A percentile compares a stretch with the other conserved stretches of the same genome.
Evolutionary conservation across 2,113 vertebrate species (phyloP).

Genomic region (Ahaetulla prasina): DNA sequence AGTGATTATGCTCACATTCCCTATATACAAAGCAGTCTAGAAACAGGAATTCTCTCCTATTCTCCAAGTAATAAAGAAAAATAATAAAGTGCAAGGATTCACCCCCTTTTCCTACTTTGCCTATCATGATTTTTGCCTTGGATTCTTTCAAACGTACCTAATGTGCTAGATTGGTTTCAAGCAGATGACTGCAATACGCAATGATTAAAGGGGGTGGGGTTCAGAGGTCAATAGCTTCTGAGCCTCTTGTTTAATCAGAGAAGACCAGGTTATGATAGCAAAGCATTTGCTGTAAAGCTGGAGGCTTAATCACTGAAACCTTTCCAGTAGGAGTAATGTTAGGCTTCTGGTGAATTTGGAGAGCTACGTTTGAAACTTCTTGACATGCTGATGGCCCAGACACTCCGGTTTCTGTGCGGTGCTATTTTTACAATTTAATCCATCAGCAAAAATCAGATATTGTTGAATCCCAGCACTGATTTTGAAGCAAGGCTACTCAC

Average conservation of each 20-base stretch:
- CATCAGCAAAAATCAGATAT: not conserved
- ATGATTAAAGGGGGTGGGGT: not conserved
- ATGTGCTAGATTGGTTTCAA: not conserved
- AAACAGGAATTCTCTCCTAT: constrained; percentile 38
- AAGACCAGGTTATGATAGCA: not conserved
- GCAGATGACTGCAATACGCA: not conserved
- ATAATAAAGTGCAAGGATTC: constrained; percentile 2
- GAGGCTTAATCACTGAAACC: not conserved
- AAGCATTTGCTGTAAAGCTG: not conserved
- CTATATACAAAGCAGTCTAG: constrained; percentile 59
- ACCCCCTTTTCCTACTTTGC: constrained; percentile 27
- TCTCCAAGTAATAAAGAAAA: not conserved
- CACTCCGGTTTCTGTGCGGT: not conserved
- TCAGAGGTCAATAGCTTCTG: not conserved
- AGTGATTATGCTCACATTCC: constrained; percentile 51
- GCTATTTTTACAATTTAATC: not conserved
- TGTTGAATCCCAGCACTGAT: not conserved
- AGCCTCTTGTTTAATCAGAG: not conserved
- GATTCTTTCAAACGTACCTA: not conserved
- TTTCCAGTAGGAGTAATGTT: not conserved
- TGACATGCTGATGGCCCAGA: not conserved
- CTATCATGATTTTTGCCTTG: constrained; percentile 18
- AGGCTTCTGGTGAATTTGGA: not conserved
- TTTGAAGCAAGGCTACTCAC: not conserved
- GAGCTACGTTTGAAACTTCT: not conserved